These are phyloP conservation scores for Drosophila sp. DNA, from an alignment of 1,140 invertebrate genomes.

Conservation along the genomic window DNA sequence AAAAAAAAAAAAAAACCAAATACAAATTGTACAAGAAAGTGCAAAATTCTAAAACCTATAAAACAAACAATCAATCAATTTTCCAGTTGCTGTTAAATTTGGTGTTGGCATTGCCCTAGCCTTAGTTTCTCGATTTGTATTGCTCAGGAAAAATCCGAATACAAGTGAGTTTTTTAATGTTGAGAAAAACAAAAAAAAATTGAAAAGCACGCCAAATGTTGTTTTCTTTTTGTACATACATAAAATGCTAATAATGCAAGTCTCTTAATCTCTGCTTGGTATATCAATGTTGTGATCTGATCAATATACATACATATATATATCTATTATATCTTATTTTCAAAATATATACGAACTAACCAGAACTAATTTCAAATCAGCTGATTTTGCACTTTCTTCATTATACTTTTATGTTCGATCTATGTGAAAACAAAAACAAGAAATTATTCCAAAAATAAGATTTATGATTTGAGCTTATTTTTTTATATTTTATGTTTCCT, in stretches of 20 bases:
- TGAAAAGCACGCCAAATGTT: constrained; percentile 37
- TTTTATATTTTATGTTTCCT: constrained; percentile 44
- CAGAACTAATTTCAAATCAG: constrained; percentile 7
- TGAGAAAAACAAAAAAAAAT: constrained; percentile 23
- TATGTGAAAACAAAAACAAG: constrained; percentile 9
- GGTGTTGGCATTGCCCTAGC: constrained; percentile 89
- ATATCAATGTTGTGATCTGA: constrained; percentile 28
- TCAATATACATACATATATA: constrained; percentile 6
- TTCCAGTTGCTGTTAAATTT: constrained; percentile 91
- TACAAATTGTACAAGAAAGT: constrained; percentile 81
- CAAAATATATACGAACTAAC: constrained; percentile 3
- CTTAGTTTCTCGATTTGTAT: constrained; percentile 90
- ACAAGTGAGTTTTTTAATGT: constrained; percentile 79
- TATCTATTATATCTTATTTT: background rate
- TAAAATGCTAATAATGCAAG: constrained; percentile 10
- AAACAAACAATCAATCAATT: constrained; percentile 61
- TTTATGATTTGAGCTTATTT: constrained; percentile 42
- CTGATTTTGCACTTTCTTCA: constrained; percentile 79
- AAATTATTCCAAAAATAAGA: background rate
- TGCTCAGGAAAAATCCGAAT: constrained; percentile 84
- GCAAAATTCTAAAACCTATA: constrained; percentile 66
- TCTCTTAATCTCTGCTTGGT: constrained; percentile 12
- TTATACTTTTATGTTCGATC: constrained; percentile 36
- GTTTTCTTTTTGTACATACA: constrained; percentile 3
- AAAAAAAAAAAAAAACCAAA: constrained; percentile 2